Evolutionary conservation across 2,113 vertebrate species (phyloP), one percentile per base, ranked within the genome.

Genomic region (Rostratula benghalensis): DNA sequence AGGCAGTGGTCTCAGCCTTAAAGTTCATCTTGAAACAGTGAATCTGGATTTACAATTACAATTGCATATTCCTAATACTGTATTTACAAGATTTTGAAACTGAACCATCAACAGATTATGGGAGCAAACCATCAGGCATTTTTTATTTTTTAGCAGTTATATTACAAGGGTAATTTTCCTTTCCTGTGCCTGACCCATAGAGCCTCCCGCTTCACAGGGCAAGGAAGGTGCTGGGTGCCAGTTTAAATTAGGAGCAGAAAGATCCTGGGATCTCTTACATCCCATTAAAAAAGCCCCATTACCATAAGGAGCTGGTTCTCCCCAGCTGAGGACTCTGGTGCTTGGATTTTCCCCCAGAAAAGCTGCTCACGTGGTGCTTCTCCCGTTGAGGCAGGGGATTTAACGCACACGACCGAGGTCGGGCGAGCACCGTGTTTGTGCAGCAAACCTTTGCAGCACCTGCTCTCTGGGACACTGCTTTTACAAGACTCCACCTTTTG

Each of bases 331-430:
- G 5, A 33, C 33, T 2, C 3, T 1, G 3, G 25, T 14, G 27
- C 22, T 46, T 43, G 2, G 6, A 21, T 24, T 67, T 11, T 6
- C 7, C 10, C 35, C 25, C 7, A 5, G 37, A 57, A 33, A 35
- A 61, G 3, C 19, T n/a, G 13, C 10, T 17, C 61, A 4, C 4
- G 1, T 4, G 23, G 22, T 14, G 48, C 48, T n/a, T 6, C 48
- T 50, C 8, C 41, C 35, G 12, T 16, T 25, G 13, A 9, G 0
- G 2, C 2, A 7, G 53, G 46, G 24, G 54, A 53, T 8, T 8
- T 51, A 28, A 48, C 1, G 9, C 31, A 15, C 22, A 2, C 14
- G 8, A 2, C 3, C 6, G 3, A 4, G 3, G 12, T 10, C 78
- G 24, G 27, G 37, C 15, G 10, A 53, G 22, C 54, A 25, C 33